phyloP scores from a whole-genome alignment of 2,113 vertebrate species.

The Cnemophilus loriae region DNA sequence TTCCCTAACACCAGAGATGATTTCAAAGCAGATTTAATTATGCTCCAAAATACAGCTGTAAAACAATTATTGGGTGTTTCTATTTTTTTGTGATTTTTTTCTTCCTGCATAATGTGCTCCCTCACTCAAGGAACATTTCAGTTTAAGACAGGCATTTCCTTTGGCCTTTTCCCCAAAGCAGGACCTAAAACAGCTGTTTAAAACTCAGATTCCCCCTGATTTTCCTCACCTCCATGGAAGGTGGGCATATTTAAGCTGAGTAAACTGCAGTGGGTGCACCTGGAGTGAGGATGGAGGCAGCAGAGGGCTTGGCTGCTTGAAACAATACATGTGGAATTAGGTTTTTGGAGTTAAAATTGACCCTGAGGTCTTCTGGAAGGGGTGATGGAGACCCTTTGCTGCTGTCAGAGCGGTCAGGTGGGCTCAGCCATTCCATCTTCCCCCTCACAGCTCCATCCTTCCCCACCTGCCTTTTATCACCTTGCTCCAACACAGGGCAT shows the following conservation, averaged over 20 bases:
- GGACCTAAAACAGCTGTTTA: background rate
- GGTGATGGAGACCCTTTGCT: background rate
- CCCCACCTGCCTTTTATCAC: fast-evolving
- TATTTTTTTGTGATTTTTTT: background rate
- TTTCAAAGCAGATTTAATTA: constrained; percentile 26
- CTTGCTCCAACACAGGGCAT: fast-evolving
- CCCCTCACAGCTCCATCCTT: background rate
- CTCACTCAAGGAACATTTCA: background rate
- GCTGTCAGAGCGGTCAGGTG: fast-evolving
- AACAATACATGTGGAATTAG: fast-evolving
- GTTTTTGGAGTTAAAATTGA: background rate
- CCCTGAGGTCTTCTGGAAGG: background rate
- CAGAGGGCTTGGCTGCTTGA: background rate
- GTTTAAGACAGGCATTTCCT: background rate
- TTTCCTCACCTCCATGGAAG: background rate
- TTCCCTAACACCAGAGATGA: constrained; percentile 2
- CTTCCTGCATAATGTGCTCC: fast-evolving
- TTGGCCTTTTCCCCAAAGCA: background rate
- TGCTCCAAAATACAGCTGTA: constrained; percentile 51
- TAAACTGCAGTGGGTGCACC: background rate
- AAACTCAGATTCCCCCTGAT: background rate
- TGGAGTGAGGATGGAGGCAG: background rate
- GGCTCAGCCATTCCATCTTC: background rate
- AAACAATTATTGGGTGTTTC: background rate
- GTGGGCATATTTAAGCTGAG: background rate